A percentile compares a stretch with the other conserved stretches of the same genome.
phyloP scores from a whole-genome alignment of 2,113 vertebrate genomes.

The Platichthys stellatus region DNA sequence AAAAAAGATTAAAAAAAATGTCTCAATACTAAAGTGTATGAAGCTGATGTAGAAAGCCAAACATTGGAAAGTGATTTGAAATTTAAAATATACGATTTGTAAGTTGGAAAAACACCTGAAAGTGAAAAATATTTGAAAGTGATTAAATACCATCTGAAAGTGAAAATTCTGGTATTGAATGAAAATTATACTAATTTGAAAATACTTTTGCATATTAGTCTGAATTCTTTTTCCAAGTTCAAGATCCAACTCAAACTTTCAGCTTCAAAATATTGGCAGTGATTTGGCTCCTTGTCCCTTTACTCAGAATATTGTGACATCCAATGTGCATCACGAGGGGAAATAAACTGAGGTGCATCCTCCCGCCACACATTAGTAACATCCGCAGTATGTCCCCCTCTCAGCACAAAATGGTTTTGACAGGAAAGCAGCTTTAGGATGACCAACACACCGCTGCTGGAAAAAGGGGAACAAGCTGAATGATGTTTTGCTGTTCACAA shows the following conservation, averaged over 20 bases:
- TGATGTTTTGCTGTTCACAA: neutral
- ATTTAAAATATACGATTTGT: too few relatives aligned
- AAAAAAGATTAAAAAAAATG: neutral
- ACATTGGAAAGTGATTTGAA: too few relatives aligned
- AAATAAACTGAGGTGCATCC: constrained; percentile 17
- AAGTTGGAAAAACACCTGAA: too few relatives aligned
- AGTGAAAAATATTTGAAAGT: too few relatives aligned
- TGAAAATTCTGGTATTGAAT: too few relatives aligned
- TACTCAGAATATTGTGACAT: constrained; percentile 14
- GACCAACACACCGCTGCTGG: constrained; percentile 29
- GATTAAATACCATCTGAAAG: too few relatives aligned
- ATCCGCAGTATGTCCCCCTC: constrained; percentile 20
- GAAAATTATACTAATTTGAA: too few relatives aligned
- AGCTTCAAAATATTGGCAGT: too few relatives aligned
- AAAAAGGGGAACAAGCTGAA: constrained; percentile 24
- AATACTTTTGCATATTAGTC: too few relatives aligned
- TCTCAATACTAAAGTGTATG: neutral
- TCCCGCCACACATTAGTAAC: constrained; percentile 27
- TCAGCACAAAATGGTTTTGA: constrained; percentile 37
- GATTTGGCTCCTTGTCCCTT: neutral
- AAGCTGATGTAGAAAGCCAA: neutral
- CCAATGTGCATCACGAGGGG: neutral
- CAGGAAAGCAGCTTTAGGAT: constrained; percentile 35
- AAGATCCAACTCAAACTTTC: neutral
- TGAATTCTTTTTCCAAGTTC: too few relatives aligned